phyloP scores from a whole-genome alignment of 2,113 vertebrate genomes.

The Oceanodroma tethys region DNA sequence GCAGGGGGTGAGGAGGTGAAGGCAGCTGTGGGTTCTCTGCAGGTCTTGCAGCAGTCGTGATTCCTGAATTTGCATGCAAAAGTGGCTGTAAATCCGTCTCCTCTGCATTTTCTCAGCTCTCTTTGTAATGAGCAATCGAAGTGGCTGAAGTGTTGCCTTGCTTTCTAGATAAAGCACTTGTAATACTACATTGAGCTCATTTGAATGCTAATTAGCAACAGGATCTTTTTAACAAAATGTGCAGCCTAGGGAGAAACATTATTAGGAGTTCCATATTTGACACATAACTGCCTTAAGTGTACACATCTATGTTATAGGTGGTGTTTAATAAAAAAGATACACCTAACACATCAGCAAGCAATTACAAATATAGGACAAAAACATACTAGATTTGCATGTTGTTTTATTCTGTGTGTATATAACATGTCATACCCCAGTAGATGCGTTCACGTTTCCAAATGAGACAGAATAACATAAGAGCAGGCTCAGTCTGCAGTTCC shows the following conservation, averaged over 20 bases:
- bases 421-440: background rate
- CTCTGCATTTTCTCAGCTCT: background rate
- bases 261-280: background rate
- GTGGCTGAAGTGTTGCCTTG: background rate
- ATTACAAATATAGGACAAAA: background rate
- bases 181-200: background rate
- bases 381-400: background rate
- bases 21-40: background rate
- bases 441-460: background rate
- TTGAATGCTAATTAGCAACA: slow-evolving; percentile 18
- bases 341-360: background rate
- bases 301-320: background rate
- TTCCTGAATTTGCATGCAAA: background rate
- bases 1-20: background rate
- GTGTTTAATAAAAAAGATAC: background rate
- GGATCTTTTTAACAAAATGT: background rate
- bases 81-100: background rate
- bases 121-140: slow-evolving; percentile 28
- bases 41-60: background rate
- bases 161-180: background rate
- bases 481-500: background rate
- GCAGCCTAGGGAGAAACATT: background rate
- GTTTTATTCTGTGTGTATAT: background rate
- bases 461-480: background rate
- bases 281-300: background rate